Evolutionary conservation across 2,113 vertebrate species (phyloP), one percentile per base, ranked within the genome.

Genomic region (Panthera leo): DNA sequence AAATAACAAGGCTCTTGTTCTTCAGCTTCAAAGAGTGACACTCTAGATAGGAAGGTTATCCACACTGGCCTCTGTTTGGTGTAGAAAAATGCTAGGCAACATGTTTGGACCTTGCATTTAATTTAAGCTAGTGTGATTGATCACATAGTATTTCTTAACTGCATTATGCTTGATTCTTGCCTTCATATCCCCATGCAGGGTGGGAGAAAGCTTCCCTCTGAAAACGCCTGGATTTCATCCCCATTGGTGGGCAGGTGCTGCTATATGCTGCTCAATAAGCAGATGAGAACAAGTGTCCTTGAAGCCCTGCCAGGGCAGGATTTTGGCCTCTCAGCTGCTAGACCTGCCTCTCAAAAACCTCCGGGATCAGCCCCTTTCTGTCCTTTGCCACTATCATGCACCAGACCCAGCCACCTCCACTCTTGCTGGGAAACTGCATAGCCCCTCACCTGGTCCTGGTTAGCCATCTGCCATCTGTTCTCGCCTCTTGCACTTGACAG

Each of bases 401-500:
- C 13, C 13, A 4, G 5, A n/a, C 36, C 10, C 3, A 16, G 51
- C 86, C 71, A 14, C 31, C 61, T 61, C 1, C 0, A 16, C 63
- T 31, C 16, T 53, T 5, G 5, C 76, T 51, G 58, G 70, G 31
- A 78, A 34, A 51, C 9, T 0, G 11, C 29, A 7, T 61, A 25
- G 19, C 45, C 27, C 12, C 39, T 68, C 1, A 0, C 51, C 23
- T 16, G 0, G 10, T 42, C 27, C 9, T 19, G 2, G 3, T 4
- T 2, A 3, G 73, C 48, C 70, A 1, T 19, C 63, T 1, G 5
- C 31, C 73, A 19, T 55, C 55, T 27, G 1, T 45, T 5, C 25
- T 12, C 19, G 0, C 15, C 79, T 5, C 51, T 15, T 34, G 51
- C 11, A 8, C 21, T 34, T 5, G 0, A 3, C 75, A 55, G 42